A percentile compares a stretch with the other conserved stretches of the same genome.
Evolutionary conservation across 2,888 invertebrate genomes (phyloP).

Genomic region (Dascillus cervinus): DNA sequence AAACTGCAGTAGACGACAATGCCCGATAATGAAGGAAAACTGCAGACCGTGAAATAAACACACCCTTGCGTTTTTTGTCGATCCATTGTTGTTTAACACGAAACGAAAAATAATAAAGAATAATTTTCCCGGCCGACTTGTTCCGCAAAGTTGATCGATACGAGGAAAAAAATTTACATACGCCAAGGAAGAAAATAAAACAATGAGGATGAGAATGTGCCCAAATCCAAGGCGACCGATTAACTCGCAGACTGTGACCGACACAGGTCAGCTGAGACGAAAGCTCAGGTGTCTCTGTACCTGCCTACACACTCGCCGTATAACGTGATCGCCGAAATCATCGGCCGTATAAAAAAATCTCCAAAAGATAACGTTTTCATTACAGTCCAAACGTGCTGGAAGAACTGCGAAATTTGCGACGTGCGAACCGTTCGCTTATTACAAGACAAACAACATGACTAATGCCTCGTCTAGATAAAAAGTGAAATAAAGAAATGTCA

Average conservation of each 20-base stretch:
- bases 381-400: no score
- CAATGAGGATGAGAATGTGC: conserved; percentile 21
- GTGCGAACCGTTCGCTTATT: no score
- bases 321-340: no score
- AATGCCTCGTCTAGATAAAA: no score
- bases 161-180: conserved; percentile 19
- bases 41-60: conserved; percentile 34
- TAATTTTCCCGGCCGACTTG: conserved; percentile 2
- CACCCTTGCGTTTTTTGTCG: conserved; percentile 19
- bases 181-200: conserved; percentile 17
- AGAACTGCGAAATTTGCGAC: no score
- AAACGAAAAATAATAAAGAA: neutral
- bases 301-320: neutral
- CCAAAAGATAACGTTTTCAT: no score
- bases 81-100: neutral
- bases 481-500: no score
- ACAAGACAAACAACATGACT: no score
- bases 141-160: conserved; percentile 7
- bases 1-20: conserved; percentile 31
- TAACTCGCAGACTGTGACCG: conserved; percentile 33
- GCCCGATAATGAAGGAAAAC: conserved; percentile 32
- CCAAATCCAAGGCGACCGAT: conserved; percentile 28
- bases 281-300: conserved; percentile 13
- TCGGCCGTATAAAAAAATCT: no score
- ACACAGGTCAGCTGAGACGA: conserved; percentile 28